Percentiles rank a stretch among this genome's conserved stretches.
Evolutionary conservation across 1,140 invertebrate species (phyloP).

Genomic region (Polypedilum pembai): DNA sequence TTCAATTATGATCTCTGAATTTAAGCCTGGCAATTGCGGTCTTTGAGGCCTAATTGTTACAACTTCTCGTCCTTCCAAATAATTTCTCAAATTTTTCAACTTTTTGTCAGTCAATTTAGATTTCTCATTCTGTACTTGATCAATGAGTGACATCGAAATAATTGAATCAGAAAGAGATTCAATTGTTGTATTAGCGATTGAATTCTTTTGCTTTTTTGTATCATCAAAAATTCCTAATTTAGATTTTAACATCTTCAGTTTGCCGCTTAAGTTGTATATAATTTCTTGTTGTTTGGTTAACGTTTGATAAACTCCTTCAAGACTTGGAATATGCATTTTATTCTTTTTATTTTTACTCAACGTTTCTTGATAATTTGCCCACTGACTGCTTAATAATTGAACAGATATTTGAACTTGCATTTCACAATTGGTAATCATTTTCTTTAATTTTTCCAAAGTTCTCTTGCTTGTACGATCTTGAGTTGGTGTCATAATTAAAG

Average conservation of each 20-base stretch:
- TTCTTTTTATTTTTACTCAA: constrained; percentile 44
- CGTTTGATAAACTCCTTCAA: constrained; percentile 60
- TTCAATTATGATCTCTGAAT: constrained; percentile 41
- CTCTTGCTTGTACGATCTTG: constrained; percentile 52
- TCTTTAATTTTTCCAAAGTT: constrained; percentile 49
- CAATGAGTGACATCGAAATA: constrained; percentile 37
- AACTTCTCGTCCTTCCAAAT: constrained; percentile 35
- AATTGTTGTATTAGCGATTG: constrained; percentile 21
- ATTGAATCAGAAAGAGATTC: constrained; percentile 41
- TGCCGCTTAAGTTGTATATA: constrained; percentile 46
- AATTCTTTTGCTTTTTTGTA: not conserved
- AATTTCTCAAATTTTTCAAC: constrained; percentile 34
- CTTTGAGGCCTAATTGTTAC: constrained; percentile 38
- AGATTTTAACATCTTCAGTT: constrained; percentile 45
- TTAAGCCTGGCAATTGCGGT: constrained; percentile 39
- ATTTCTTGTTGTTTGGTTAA: constrained; percentile 56
- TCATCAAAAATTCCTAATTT: constrained; percentile 35
- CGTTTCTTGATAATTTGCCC: constrained; percentile 50
- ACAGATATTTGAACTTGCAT: constrained; percentile 52
- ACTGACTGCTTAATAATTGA: constrained; percentile 52
- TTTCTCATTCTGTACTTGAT: constrained; percentile 35
- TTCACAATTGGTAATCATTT: constrained; percentile 53
- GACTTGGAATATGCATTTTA: constrained; percentile 48
- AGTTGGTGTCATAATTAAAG: constrained; percentile 41
- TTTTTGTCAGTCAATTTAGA: constrained; percentile 36